Conservation (phyloP, 2,113 vertebrate species). For the Myotis brandtii region DNA sequence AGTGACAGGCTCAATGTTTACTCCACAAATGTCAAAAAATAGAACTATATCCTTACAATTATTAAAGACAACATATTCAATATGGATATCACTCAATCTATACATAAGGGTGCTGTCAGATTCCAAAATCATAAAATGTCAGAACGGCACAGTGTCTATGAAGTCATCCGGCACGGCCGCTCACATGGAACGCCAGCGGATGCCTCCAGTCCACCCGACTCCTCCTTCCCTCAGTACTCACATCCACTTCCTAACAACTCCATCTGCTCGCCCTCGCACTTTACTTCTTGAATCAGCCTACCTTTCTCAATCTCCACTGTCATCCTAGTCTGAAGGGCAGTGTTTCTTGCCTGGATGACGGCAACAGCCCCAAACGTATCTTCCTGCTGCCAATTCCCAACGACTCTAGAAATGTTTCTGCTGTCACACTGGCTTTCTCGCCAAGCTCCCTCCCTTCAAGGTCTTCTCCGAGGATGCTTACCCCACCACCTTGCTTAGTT, state of each 20-base stretch:
- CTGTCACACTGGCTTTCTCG: too few relatives aligned
- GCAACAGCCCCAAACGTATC: background rate
- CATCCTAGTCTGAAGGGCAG: background rate
- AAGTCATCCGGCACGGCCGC: background rate
- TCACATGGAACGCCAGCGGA: background rate
- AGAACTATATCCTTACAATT: background rate
- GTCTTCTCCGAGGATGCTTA: background rate
- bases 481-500: background rate
- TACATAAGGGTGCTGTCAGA: slow-evolving; percentile 21
- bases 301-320: background rate
- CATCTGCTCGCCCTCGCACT: slow-evolving; percentile 43
- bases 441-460: background rate
- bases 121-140: slow-evolving; percentile 28
- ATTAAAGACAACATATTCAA: slow-evolving; percentile 12
- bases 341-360: background rate
- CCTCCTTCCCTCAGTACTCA: slow-evolving; percentile 33
- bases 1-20: background rate
- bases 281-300: background rate
- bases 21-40: background rate
- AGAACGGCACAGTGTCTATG: background rate
- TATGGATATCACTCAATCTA: background rate
- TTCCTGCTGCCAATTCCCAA: background rate
- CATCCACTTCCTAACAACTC: slow-evolving; percentile 26
- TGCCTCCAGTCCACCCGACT: background rate
- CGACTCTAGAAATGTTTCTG: background rate